These are phyloP conservation scores for Ailuropoda melanoleuca DNA, from an alignment of 2,113 vertebrate genomes.

Conservation along the genomic window DNA sequence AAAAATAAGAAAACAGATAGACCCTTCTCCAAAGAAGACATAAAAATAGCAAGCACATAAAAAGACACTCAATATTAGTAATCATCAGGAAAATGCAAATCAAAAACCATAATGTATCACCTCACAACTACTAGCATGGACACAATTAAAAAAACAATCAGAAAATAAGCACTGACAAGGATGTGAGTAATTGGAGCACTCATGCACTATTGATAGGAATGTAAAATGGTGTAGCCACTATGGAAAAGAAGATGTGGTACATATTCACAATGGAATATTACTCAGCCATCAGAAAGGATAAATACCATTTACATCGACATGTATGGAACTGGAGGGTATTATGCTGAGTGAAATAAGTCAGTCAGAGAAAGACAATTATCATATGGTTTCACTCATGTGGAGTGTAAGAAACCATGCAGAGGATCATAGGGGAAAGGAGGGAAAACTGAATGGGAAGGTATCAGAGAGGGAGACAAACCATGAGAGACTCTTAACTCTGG, in stretches of 20 bases:
- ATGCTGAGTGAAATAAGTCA: no score
- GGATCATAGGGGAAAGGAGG: no score
- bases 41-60: neutral
- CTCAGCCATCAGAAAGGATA: no score
- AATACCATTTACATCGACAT: no score
- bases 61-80: neutral
- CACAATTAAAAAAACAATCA: neutral
- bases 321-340: no score
- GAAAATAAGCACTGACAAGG: neutral
- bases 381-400: no score
- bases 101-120: neutral
- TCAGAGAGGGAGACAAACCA: no score
- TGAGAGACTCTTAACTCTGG: no score
- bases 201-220: neutral
- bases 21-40: neutral
- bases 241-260: neutral
- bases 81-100: neutral
- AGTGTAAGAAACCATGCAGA: no score
- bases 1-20: neutral
- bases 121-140: neutral
- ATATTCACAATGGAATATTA: no score
- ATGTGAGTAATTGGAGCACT: neutral
- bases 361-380: no score
- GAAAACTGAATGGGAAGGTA: no score
- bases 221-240: neutral